phyloP scores from a whole-genome alignment of 2,888 invertebrate genomes.

The Loripinus fragilis region DNA sequence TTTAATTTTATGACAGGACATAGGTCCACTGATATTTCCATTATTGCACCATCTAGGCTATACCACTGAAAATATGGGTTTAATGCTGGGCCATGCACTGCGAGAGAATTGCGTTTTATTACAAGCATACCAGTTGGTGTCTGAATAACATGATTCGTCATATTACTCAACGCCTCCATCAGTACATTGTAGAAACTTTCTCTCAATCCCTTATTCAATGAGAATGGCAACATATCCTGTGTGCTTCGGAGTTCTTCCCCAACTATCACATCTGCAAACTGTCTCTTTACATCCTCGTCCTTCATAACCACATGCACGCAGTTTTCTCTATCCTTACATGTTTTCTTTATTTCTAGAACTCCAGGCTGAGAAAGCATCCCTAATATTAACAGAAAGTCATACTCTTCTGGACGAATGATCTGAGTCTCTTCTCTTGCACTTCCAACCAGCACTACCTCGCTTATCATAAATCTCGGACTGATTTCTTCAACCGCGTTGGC shows the following conservation, averaged over 20 bases:
- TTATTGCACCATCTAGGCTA: background rate
- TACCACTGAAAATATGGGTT: background rate
- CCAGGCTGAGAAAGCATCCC: background rate
- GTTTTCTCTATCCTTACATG: background rate
- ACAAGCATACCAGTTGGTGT: background rate
- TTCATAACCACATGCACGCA: background rate
- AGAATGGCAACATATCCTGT: background rate
- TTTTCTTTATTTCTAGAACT: background rate
- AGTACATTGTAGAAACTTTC: background rate
- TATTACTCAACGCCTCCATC: background rate
- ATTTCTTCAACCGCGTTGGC: background rate
- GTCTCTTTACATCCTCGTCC: background rate
- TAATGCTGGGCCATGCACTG: background rate
- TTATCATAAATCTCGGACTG: background rate
- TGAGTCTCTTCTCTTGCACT: constrained; percentile 5
- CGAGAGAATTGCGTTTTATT: background rate
- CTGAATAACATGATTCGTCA: background rate
- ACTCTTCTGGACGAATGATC: background rate
- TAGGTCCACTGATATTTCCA: background rate
- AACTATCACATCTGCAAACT: background rate
- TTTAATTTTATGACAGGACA: background rate
- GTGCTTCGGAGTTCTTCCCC: background rate
- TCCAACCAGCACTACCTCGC: background rate
- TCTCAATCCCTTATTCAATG: background rate
- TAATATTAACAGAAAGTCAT: constrained; percentile 6